These are phyloP conservation scores for Tauraco erythrolophus DNA, from an alignment of 2,113 vertebrate genomes.

Conservation along the genomic window DNA sequence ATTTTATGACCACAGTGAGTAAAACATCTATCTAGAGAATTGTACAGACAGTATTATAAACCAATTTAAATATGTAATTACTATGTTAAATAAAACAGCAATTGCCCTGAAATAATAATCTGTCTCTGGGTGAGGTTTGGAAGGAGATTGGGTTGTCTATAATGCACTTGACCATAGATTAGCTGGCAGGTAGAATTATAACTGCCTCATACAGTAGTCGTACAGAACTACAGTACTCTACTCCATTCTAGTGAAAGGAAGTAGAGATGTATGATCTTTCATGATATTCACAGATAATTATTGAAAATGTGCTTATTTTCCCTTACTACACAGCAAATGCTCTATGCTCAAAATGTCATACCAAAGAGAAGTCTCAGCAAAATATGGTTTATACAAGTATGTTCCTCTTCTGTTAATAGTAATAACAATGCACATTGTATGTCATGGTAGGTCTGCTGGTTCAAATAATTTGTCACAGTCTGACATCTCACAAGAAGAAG, in stretches of 20 bases:
- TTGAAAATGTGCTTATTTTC: background rate
- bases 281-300: background rate
- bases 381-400: background rate
- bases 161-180: background rate
- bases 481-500: background rate
- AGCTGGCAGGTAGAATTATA: background rate
- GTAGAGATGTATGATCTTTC: background rate
- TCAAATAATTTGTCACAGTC: constrained; percentile 4
- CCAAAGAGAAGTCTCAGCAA: background rate
- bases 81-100: background rate
- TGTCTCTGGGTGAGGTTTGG: background rate
- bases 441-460: background rate
- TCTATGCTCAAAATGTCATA: background rate
- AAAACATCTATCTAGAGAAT: background rate
- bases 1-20: background rate
- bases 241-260: background rate
- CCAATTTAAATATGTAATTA: background rate
- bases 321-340: background rate
- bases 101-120: background rate
- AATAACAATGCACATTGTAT: background rate
- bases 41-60: background rate
- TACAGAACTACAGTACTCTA: background rate
- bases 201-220: background rate
- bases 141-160: background rate
- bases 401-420: background rate